Evolutionary conservation across 2,113 vertebrate species (phyloP).

Genomic region (Sturnira hondurensis): DNA sequence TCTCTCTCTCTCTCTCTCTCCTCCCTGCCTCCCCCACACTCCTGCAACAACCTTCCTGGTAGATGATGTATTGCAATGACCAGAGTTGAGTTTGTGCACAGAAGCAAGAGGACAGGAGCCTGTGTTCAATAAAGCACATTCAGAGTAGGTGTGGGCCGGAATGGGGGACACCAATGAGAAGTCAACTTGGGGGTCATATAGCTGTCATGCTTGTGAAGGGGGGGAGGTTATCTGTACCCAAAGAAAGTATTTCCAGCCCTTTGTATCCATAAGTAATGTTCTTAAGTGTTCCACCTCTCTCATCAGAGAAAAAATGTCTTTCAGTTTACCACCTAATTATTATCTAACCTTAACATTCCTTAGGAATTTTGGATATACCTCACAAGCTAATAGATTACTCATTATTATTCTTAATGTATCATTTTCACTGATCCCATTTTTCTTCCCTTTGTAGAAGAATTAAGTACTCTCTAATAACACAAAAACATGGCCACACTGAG

Average conservation of each 20-base stretch:
- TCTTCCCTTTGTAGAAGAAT: background rate
- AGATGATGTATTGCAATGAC: background rate
- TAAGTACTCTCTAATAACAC: background rate
- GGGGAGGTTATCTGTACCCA: background rate
- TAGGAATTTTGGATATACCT: background rate
- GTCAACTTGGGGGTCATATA: background rate
- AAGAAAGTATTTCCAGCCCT: background rate
- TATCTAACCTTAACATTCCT: background rate
- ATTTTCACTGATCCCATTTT: background rate
- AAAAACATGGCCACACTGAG: conserved; percentile 81
- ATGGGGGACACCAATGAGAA: too few species aligned
- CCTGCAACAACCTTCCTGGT: background rate
- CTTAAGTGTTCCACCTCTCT: background rate
- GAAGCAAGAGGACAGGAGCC: background rate
- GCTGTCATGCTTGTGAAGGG: background rate
- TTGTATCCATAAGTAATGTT: background rate
- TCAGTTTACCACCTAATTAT: background rate
- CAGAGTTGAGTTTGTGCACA: background rate
- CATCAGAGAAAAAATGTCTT: background rate
- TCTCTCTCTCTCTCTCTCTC: too few species aligned
- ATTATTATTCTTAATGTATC: background rate
- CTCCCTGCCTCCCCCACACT: background rate
- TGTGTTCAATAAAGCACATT: background rate
- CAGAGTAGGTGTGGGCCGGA: background rate
- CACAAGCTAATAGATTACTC: background rate